These are phyloP conservation scores for Cheumatopsyche charites DNA, from an alignment of 1,140 invertebrate genomes.

Conservation along the genomic window DNA sequence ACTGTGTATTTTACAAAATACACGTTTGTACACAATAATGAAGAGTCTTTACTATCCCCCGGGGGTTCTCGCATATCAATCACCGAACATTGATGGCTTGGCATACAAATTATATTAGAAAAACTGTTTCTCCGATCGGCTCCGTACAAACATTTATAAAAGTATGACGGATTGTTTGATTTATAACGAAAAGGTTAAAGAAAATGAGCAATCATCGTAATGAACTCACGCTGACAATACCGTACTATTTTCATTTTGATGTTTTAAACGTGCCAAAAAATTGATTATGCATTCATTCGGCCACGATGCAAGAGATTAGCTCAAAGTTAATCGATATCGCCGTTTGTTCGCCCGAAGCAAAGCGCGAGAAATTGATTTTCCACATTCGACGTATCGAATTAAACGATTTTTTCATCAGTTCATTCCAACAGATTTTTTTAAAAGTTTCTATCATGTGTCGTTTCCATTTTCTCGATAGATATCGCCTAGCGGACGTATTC, in stretches of 20 bases:
- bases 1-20: conserved; percentile 22
- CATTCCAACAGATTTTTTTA: background rate
- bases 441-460: conserved; percentile 11
- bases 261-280: background rate
- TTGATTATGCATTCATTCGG: conserved; percentile 1
- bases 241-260: background rate
- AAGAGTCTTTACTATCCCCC: conserved; percentile 39
- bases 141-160: conserved; percentile 45
- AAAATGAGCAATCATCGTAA: conserved; percentile 30
- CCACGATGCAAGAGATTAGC: background rate
- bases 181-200: conserved; percentile 40
- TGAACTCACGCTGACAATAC: conserved; percentile 10
- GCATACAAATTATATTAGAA: conserved; percentile 42
- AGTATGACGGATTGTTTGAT: conserved; percentile 42
- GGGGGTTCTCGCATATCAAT: conserved; percentile 39
- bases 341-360: background rate
- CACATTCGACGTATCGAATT: conserved; percentile 18
- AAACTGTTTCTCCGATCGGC: conserved; percentile 38
- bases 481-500: conserved; percentile 23
- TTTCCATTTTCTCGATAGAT: conserved; percentile 32
- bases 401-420: conserved; percentile 5
- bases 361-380: conserved; percentile 13
- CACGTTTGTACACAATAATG: conserved; percentile 23
- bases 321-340: background rate
- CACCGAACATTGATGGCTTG: conserved; percentile 41